A percentile compares a stretch with the other conserved stretches of the same genome.
These are phyloP conservation scores for Orcinus orca DNA, from an alignment of 2,113 vertebrate genomes.

Conservation along the genomic window DNA sequence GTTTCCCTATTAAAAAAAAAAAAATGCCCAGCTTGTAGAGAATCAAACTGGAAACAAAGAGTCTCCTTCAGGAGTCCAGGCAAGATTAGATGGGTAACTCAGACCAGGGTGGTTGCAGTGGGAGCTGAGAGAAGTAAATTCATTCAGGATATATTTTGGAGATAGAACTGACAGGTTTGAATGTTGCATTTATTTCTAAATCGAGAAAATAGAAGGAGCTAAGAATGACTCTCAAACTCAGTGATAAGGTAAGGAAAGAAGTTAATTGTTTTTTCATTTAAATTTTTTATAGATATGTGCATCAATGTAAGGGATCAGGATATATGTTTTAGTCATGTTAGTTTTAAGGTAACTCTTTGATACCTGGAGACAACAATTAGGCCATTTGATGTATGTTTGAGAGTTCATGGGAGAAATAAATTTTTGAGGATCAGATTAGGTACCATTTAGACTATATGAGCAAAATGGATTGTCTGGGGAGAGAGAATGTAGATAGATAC, in stretches of 20 bases:
- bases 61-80: background rate
- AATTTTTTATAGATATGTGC: background rate
- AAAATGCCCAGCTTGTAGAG: background rate
- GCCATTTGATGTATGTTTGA: background rate
- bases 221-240: background rate
- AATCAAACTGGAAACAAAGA: background rate
- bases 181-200: background rate
- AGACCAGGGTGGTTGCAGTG: background rate
- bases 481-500: background rate
- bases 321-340: background rate
- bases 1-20: background rate
- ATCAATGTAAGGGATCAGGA: background rate
- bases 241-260: background rate
- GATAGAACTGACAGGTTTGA: background rate
- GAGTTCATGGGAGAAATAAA: background rate
- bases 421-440: background rate
- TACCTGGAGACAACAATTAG: background rate
- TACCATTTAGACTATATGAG: background rate
- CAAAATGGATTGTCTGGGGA: background rate
- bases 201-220: background rate
- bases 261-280: background rate
- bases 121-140: background rate
- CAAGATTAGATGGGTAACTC: background rate
- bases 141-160: background rate
- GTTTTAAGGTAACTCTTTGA: background rate